Evolutionary conservation across 2,113 vertebrate species (phyloP).

Genomic region (Podiceps cristatus): DNA sequence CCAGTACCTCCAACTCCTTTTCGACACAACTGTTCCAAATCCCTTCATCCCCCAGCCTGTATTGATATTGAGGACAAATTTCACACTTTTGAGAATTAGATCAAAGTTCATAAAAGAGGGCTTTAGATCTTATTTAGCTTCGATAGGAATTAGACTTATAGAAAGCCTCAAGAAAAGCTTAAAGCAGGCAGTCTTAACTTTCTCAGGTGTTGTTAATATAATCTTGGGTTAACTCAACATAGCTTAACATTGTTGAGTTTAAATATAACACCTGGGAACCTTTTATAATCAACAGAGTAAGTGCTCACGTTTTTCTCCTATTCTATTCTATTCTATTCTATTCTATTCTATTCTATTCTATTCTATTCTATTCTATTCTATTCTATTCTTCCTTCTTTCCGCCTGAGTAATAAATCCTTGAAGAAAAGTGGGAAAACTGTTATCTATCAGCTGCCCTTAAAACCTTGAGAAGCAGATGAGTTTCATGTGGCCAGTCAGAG

Average conservation of each 20-base stretch:
- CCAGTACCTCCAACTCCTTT: not conserved
- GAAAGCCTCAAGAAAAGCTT: not conserved
- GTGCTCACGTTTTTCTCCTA: rapidly evolving
- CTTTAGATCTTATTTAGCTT: not conserved
- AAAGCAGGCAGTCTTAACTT: not conserved
- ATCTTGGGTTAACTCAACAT: not conserved
- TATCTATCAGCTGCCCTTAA: not conserved
- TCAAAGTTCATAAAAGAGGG: not conserved
- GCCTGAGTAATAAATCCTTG: not conserved
- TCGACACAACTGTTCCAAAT: no score
- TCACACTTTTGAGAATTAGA: not conserved
- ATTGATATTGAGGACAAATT: not conserved
- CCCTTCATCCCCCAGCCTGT: not conserved
- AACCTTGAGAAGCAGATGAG: not conserved
- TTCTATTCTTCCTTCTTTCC: no score
- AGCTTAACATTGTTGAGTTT: not conserved
- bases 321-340: no score
- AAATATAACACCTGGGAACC: not conserved
- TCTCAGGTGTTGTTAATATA: not conserved
- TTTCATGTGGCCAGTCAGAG: not conserved
- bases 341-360: no score
- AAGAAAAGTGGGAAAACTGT: not conserved
- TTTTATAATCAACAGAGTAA: not conserved
- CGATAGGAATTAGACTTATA: not conserved
- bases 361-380: no score